Conservation (phyloP, 2,797 vertebrate species). For the Parauchenoglanis punctatus region DNA sequence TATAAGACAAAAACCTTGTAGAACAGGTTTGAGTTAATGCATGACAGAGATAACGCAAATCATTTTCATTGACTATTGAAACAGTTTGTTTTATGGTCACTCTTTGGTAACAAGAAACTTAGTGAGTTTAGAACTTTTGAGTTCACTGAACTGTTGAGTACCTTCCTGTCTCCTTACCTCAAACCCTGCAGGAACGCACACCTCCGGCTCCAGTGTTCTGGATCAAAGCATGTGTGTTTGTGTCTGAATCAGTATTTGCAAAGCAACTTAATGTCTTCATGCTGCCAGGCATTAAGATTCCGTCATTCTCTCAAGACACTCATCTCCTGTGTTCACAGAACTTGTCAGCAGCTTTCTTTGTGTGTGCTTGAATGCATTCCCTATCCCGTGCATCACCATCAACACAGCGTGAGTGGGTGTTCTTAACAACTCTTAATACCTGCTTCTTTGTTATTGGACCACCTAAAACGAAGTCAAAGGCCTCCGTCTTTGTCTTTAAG, state of each 20-base stretch:
- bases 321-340: slow-evolving; percentile 18
- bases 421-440: slow-evolving; percentile 7
- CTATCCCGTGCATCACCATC: slow-evolving; percentile 8
- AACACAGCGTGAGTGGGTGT: not conserved
- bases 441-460: not conserved
- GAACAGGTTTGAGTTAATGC: not conserved
- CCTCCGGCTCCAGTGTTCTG: not conserved
- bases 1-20: not conserved
- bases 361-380: not conserved
- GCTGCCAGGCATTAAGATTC: slow-evolving; percentile 27
- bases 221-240: slow-evolving; percentile 24
- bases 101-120: not conserved
- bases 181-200: slow-evolving; percentile 34
- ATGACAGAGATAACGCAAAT: not conserved
- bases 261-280: slow-evolving; percentile 19
- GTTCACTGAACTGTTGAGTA: slow-evolving; percentile 26
- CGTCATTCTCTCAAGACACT: slow-evolving; percentile 9
- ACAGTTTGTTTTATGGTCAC: not conserved
- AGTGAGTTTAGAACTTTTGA: slow-evolving; percentile 18
- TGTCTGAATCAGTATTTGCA: slow-evolving; percentile 19
- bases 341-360: slow-evolving; percentile 23
- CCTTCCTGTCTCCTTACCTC: slow-evolving; percentile 13
- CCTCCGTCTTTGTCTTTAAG: not conserved
- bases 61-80: not conserved
- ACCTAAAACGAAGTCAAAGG: not conserved